These are phyloP conservation scores for Caradrina clavipalpis DNA, from an alignment of 2,888 invertebrate genomes.

Conservation along the genomic window DNA sequence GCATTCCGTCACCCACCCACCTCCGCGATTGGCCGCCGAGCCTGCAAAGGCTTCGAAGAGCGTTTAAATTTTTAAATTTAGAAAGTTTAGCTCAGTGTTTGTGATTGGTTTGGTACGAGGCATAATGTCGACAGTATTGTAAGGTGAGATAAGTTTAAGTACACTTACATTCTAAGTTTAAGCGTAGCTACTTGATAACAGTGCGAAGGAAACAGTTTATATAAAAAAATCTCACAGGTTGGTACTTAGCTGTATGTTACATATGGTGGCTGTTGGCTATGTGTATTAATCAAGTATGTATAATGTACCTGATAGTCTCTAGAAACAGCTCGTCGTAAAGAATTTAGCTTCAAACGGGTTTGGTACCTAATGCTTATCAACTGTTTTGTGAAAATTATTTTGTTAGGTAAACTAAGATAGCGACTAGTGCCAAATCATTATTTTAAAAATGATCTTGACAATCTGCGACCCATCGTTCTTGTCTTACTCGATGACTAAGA, in stretches of 20 bases:
- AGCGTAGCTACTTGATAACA: conserved; percentile 22
- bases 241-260: conserved; percentile 43
- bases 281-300: conserved; percentile 13
- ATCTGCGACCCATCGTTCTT: conserved; percentile 60
- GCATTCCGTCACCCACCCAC: conserved; percentile 87
- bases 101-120: conserved; percentile 65
- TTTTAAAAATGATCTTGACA: conserved; percentile 25
- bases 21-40: conserved; percentile 84
- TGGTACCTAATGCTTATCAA: neutral
- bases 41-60: conserved; percentile 81
- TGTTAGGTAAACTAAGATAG: neutral
- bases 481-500: conserved; percentile 66
- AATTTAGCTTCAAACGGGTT: conserved; percentile 6
- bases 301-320: neutral
- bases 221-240: conserved; percentile 57
- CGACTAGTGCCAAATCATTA: neutral
- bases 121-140: conserved; percentile 69
- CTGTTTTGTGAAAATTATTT: conserved; percentile 6
- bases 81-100: conserved; percentile 79
- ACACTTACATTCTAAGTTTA: conserved; percentile 26
- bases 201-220: conserved; percentile 15
- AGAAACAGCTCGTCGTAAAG: conserved; percentile 1
- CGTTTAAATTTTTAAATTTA: conserved; percentile 78
- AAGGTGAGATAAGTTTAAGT: conserved; percentile 58
- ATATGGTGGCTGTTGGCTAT: conserved; percentile 29